Evolutionary conservation across 2,888 invertebrate species (phyloP), one percentile per base, ranked within the genome.

Genomic region (Lymantria monacha): DNA sequence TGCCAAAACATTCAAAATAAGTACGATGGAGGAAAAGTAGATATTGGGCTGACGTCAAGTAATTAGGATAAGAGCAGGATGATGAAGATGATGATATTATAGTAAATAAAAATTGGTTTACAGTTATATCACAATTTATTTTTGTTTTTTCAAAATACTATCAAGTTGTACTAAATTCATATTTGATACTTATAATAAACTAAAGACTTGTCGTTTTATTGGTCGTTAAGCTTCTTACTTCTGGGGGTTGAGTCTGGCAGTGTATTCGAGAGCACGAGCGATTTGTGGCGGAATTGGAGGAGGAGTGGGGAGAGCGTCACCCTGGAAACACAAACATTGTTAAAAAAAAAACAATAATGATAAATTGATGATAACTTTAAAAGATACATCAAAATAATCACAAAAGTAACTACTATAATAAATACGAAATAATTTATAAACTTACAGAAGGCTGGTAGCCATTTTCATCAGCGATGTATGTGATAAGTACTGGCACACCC

Each of bases 391-490:
- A 33, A 10, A 33, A 33, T 33, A 33, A 33, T 10, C 3, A 3
- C 1, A 10, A 1, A 33, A 9, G 1, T 10, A 33, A 33, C 33
- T 7, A 30, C 5, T 7, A 33, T 33, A 33, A 10, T 33, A 12
- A 14, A 33, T 14, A 15, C 3, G 8, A 30, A 30, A 42, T 33
- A 30, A 30, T 43, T 31, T 30, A 45, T 45, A 12, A 10, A 70
- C 75, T 72, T 61, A 86, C 94, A 71, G 89, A 81, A 14, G 94
- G 93, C 61, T 93, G 93, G 91, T 93, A 95, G 53, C 95, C 95
- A 58, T 93, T 93, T 76, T 95, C 94, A 67, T 95, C 94, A 59
- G 95, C 94, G 53, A 92, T 72, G 80, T 95, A 95, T 42, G 84
- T 78, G 55, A 94, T 71, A 15, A 80, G 74, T 64, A 94, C 85